These are phyloP conservation scores for Coenonympha arcania DNA, from an alignment of 2,888 invertebrate genomes.

Conservation along the genomic window DNA sequence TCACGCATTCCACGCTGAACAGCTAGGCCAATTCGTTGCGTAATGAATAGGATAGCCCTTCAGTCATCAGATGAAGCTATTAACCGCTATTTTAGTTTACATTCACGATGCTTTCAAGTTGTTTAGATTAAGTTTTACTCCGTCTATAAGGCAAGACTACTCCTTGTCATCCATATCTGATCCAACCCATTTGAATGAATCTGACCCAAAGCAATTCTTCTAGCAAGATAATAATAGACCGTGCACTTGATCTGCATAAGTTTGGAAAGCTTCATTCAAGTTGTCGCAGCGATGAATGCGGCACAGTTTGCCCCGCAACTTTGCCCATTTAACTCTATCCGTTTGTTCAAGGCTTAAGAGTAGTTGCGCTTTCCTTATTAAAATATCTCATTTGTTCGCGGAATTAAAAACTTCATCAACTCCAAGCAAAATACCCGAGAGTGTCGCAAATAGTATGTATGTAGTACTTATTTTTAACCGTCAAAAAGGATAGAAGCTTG, in stretches of 20 bases:
- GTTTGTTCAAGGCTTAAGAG: conserved; percentile 14
- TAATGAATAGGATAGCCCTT: too few relatives aligned
- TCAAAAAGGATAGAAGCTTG: too few relatives aligned
- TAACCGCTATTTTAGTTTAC: too few relatives aligned
- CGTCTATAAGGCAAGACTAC: too few relatives aligned
- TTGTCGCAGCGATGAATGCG: conserved; percentile 6
- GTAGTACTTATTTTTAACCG: too few relatives aligned
- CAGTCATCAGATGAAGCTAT: too few relatives aligned
- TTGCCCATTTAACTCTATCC: conserved; percentile 16
- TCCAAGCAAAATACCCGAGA: neutral
- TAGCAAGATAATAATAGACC: neutral
- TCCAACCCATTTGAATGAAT: too few relatives aligned
- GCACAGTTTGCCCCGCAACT: conserved; percentile 10
- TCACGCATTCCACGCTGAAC: too few relatives aligned
- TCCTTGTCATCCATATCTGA: too few relatives aligned
- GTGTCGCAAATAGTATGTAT: neutral
- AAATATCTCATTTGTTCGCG: conserved; percentile 9
- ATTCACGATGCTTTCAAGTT: too few relatives aligned
- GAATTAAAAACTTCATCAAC: conserved; percentile 6
- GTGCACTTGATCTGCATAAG: neutral
- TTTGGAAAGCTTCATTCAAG: conserved; percentile 7
- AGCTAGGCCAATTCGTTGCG: too few relatives aligned
- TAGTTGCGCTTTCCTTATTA: conserved; percentile 13
- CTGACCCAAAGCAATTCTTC: neutral
- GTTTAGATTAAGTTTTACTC: too few relatives aligned